Conservation (phyloP, 2,888 invertebrate genomes). For the Drosophila trichaetosa region DNA sequence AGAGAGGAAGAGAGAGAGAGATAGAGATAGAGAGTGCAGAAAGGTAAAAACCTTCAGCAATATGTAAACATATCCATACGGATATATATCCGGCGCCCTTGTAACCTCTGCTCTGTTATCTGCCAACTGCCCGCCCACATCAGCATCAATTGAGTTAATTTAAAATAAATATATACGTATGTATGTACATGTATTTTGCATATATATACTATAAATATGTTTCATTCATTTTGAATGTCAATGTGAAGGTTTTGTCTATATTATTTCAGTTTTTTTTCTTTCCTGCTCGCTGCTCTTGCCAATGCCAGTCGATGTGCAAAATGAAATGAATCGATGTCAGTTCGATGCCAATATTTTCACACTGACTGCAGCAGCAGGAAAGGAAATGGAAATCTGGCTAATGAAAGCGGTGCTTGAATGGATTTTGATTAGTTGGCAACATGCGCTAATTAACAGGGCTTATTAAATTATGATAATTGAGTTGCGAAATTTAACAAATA, state of each 20-base stretch:
- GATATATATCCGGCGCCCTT: conserved; percentile 14
- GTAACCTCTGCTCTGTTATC: conserved; percentile 3
- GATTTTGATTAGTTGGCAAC: conserved; percentile 11
- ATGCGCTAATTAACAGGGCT: conserved; percentile 43
- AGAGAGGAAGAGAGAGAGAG: not conserved
- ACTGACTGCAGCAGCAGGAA: conserved; percentile 9
- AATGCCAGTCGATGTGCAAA: conserved; percentile 54
- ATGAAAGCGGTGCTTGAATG: not conserved
- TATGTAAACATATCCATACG: conserved; percentile 22
- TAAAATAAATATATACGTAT: conserved; percentile 20
- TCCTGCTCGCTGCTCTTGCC: conserved; percentile 14
- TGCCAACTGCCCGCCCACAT: conserved; percentile 2
- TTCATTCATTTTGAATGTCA: conserved; percentile 46
- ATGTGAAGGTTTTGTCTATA: conserved; percentile 48
- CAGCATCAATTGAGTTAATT: conserved; percentile 39
- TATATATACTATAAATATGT: conserved; percentile 1
- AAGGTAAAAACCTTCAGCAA: conserved; percentile 19
- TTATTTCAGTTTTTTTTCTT: conserved; percentile 10
- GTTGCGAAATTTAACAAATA: conserved; percentile 30
- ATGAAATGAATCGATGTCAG: conserved; percentile 44
- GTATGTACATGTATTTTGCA: not conserved
- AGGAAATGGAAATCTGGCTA: not conserved
- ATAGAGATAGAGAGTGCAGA: not conserved
- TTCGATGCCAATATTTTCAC: conserved; percentile 46
- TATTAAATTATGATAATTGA: conserved; percentile 44